phyloP scores from a whole-genome alignment of 1,140 invertebrate species.

The Episyrphus balteatus region DNA sequence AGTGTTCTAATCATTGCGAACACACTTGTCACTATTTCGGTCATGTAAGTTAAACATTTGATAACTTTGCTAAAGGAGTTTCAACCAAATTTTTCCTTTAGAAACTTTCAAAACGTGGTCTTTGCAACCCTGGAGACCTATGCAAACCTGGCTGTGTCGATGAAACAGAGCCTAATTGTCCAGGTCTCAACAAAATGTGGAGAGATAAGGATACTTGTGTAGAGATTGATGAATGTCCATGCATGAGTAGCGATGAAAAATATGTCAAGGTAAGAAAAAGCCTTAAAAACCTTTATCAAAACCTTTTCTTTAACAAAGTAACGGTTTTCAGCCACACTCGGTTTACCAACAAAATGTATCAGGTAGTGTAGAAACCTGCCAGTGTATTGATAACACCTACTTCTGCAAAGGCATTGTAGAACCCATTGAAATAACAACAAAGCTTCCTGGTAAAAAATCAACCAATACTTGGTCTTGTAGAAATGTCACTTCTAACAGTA shows the following conservation, averaged over 20 bases:
- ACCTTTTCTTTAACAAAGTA: no score
- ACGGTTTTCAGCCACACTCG: background rate
- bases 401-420: slow-evolving; percentile 38
- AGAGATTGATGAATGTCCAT: slow-evolving; percentile 54
- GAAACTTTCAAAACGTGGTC: slow-evolving; percentile 21
- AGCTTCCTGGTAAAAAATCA: background rate
- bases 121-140: slow-evolving; percentile 23
- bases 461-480: no score
- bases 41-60: slow-evolving; percentile 16
- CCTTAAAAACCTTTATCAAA: no score
- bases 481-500: no score
- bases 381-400: slow-evolving; percentile 64
- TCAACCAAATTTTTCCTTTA: background rate
- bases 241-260: slow-evolving; percentile 47
- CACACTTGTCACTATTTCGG: slow-evolving; percentile 46
- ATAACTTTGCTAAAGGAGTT: background rate
- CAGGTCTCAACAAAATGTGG: slow-evolving; percentile 40
- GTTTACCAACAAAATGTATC: slow-evolving; percentile 21
- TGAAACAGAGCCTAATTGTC: slow-evolving; percentile 19
- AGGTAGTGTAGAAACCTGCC: slow-evolving; percentile 45
- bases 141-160: slow-evolving; percentile 36
- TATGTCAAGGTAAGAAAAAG: slow-evolving; percentile 46
- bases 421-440: background rate
- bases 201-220: slow-evolving; percentile 59
- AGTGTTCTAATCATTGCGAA: slow-evolving; percentile 52